phyloP scores from a whole-genome alignment of 2,888 invertebrate species.

The Camptogramma bilineatum region DNA sequence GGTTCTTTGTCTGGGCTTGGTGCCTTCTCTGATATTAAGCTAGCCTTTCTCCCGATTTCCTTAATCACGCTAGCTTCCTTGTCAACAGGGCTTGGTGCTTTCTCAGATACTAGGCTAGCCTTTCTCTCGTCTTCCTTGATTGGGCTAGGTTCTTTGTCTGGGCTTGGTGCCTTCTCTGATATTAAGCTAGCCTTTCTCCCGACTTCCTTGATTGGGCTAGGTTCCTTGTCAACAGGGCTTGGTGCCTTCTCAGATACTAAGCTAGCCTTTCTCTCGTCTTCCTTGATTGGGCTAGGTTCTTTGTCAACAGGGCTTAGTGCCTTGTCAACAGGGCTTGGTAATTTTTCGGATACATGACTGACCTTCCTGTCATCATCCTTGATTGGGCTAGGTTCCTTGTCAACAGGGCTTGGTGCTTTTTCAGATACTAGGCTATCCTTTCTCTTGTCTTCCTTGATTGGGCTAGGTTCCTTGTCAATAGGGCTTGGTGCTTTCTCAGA shows the following conservation, averaged over 20 bases:
- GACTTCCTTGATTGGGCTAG: slow-evolving; percentile 16
- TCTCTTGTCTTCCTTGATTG: too few species aligned
- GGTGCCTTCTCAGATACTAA: background rate
- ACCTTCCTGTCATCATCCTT: slow-evolving; percentile 16
- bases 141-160: slow-evolving; percentile 30
- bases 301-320: slow-evolving; percentile 27
- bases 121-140: slow-evolving; percentile 20
- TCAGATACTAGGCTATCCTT: slow-evolving; percentile 10
- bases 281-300: slow-evolving; percentile 22
- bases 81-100: slow-evolving; percentile 18
- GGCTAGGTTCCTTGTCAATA: slow-evolving; percentile 10
- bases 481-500: slow-evolving; percentile 6
- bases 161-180: background rate
- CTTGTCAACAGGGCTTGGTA: slow-evolving; percentile 15
- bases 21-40: slow-evolving; percentile 16
- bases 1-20: slow-evolving; percentile 21
- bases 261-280: slow-evolving; percentile 3
- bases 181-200: slow-evolving; percentile 19
- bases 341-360: slow-evolving; percentile 13
- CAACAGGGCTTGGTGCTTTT: background rate
- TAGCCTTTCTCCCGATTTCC: slow-evolving; percentile 16
- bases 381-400: slow-evolving; percentile 32
- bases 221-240: slow-evolving; percentile 11
- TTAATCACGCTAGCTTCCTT: slow-evolving; percentile 17
- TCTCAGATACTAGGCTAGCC: slow-evolving; percentile 16